Evolutionary conservation across 2,888 invertebrate genomes (phyloP), one percentile per base, ranked within the genome.

Genomic region (Apodemia hepburni): DNA sequence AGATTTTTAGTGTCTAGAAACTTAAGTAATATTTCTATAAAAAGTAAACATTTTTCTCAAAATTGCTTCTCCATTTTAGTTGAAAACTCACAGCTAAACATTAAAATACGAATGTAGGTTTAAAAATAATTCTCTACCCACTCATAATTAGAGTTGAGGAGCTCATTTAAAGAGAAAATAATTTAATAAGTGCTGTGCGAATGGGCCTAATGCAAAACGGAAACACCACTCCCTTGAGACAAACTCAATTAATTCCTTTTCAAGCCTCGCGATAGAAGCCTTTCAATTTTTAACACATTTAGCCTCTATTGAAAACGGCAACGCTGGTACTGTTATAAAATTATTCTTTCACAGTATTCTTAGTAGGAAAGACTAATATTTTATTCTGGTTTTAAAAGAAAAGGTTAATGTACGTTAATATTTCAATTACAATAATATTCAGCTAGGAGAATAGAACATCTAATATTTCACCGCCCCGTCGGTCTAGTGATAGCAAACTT

Each of bases 201-300:
- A 78, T 76, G 77, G 77, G 78, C 79, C 84, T 88, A 87, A 85
- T 86, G 85, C 81, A 84, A 84, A 84, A 79, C 86, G 84, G 86
- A 87, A 85, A 81, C 81, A 79, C 77, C 78, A 72, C 81, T 81
- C 87, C 84, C 87, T 79, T 78, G 86, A 86, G 86, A 85, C 84
- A 87, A 89, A 89, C 84, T 88, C 88, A 83, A 89, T 89, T 89
- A 88, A 84, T 84, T 82, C 82, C 81, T 82, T 85, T 82, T 84
- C 79, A 87, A 86, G 81, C 75, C 77, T 76, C 78, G 67, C 77
- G 82, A 80, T 82, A 82, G 82, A 83, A 81, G 82, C 81, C 85
- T 86, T 79, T 87, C 84, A 85, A 87, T 87, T 80, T 86, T 86
- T 83, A 85, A 85, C 78, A 82, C 81, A 81, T 79, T 84, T 68